Base-by-base conservation (phyloP, 2,113 vertebrate genomes). In the Hystrix brachyura region DNA sequence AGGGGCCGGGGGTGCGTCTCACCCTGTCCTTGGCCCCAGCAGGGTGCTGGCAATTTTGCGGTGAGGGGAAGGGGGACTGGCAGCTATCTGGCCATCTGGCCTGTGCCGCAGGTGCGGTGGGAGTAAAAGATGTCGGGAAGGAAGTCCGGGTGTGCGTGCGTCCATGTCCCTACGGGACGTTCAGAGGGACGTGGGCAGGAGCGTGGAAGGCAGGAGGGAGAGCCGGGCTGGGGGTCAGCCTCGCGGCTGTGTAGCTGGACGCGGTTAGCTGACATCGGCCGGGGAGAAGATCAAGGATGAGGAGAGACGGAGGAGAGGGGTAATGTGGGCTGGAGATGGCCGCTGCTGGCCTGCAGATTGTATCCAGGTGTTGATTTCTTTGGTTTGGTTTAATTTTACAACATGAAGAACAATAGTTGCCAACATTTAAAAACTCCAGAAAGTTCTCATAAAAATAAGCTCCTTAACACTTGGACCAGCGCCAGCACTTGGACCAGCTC, bases 331-430 rank as follows among this genome's bases (percentile, higher is more conserved):
- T 51, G n/a, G n/a, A 59, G 83, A 59, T 14, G 80, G 43, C 25
- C 6, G 0, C 29, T 8, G 3, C 27, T n/a, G 51, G 46, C 15
- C 64, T 32, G 46, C 18, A 74, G 34, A 15, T 25, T 78, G 27
- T 11, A 17, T 84, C 74, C 13, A 32, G 74, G 43, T 87, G 2
- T 17, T 18, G 9, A 34, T 82, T 7, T 72, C 55, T 94, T 72
- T 88, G 80, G 23, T 80, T 96, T 91, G 74, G 69, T 3, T 87
- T 29, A 23, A 53, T 64, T 57, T 71, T 90, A 51, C 84, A 84
- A 65, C 27, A 60, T 23, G 9, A 23, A 79, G 72, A 62, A 25
- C 5, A 3, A 11, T 71, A 38, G 65, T 69, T 80, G 43, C 12
- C 71, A 84, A 60, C 34, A 32, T 57, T 60, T 72, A 17, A 64